These are phyloP conservation scores for Crotalus tigris DNA, from an alignment of 2,113 vertebrate species.

Conservation along the genomic window DNA sequence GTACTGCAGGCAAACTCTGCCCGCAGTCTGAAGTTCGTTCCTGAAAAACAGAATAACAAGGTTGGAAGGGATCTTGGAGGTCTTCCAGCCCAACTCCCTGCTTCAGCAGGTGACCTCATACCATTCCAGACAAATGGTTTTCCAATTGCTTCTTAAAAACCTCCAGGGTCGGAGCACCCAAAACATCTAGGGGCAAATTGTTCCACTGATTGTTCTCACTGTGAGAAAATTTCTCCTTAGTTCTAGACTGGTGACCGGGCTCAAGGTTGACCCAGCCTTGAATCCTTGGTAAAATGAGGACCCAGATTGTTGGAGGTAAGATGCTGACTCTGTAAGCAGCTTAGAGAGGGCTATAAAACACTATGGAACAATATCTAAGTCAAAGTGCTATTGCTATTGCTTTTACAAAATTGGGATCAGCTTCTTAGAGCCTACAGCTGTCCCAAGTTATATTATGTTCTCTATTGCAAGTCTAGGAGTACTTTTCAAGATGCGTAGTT, in stretches of 20 bases:
- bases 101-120: not conserved
- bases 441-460: not conserved
- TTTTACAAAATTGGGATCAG: not conserved
- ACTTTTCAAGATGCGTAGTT: not conserved
- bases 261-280: not conserved
- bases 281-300: not conserved
- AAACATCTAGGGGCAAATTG: not conserved
- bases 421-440: not conserved
- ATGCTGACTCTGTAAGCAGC: not conserved
- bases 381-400: not conserved
- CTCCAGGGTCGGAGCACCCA: not conserved
- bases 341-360: not conserved
- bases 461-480: not conserved
- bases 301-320: not conserved
- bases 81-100: not conserved
- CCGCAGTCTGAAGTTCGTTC: not conserved
- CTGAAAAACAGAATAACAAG: not conserved
- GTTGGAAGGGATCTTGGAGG: not conserved
- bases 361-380: not conserved
- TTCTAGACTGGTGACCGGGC: not conserved
- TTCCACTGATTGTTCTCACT: not conserved
- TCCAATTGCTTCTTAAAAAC: not conserved
- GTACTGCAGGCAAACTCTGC: not conserved
- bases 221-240: not conserved
- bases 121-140: not conserved